Base-by-base conservation (phyloP, 1,140 invertebrate species). In the Formica exsecta region DNA sequence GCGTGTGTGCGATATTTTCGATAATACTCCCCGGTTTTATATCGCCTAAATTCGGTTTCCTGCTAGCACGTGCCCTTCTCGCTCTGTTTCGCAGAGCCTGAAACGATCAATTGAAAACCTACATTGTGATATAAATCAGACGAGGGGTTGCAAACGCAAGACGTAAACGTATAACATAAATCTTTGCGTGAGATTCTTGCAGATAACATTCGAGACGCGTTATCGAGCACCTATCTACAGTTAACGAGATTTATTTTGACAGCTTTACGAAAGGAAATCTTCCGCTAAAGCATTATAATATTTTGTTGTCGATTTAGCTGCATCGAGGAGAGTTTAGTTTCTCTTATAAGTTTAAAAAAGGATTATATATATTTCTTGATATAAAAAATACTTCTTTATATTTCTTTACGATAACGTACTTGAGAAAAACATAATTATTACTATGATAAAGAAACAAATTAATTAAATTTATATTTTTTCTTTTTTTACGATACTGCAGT, bases 1-100 rank as follows among this genome's bases (percentile, higher is more conserved):
- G 95, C 0, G 98, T 98, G 92, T 98, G 97, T 54, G 97, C 97
- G 71, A 98, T 96, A 94, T 98, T 98, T 95, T 98, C 98, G 93
- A 98, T 98, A 88, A 98, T 97, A 92, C 97, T 97, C 41, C 97
- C 97, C 1, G 97, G 97, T 86, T 97, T 97, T 77, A 97, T 97
- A 74, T 97, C 96, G 62, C 96, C 95, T 85, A 97, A 95, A 87
- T 97, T 96, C 5, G 97, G 97, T 94, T 97, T 98, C 86, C 97
- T 96, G 44, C 96, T 97, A 41, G 97, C 96, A 70, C 96, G 96
- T 87, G 97, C 97, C 93, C 98, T 98, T 92, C 97, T 97, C 25
- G 98, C 98, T 89, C 98, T 96, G 86, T 97, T 97, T 62, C 98
- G 96, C 92, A 99, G 95, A 41, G 97, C 97, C 96, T 97, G 93